Evolutionary conservation across 2,888 invertebrate genomes (phyloP).

Genomic region (Myathropa florea): DNA sequence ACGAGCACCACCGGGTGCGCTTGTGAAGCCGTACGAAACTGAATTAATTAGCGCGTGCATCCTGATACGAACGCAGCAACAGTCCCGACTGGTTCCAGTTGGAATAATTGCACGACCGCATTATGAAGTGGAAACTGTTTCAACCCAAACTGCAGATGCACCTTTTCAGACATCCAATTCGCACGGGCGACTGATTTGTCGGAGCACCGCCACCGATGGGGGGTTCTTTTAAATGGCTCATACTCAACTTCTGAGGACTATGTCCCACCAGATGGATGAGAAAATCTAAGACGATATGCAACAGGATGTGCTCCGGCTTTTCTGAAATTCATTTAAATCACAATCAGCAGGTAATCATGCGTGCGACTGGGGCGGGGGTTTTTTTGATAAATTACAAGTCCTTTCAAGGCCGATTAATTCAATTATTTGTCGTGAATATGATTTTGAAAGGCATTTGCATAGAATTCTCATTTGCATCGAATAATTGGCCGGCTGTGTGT

Average conservation of each 20-base stretch:
- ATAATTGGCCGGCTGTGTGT: not conserved
- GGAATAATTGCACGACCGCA: constrained; percentile 4
- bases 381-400: not conserved
- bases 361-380: not conserved
- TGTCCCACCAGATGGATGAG: too few species aligned
- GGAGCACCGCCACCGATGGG: not conserved
- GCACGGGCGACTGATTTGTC: not conserved
- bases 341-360: not conserved
- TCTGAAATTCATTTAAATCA: not conserved
- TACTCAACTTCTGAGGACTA: too few species aligned
- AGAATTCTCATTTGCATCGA: constrained; percentile 4
- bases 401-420: not conserved
- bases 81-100: not conserved
- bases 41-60: not conserved
- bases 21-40: not conserved
- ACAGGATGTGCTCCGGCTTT: not conserved
- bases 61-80: not conserved
- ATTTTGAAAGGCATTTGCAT: not conserved
- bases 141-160: not conserved
- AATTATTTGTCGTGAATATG: not conserved
- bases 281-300: not conserved
- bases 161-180: constrained; percentile 2
- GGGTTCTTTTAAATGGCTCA: not conserved
- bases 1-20: not conserved
- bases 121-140: constrained; percentile 3